Evolutionary conservation across 2,113 vertebrate species (phyloP).

Genomic region (Noctilio leporinus): DNA sequence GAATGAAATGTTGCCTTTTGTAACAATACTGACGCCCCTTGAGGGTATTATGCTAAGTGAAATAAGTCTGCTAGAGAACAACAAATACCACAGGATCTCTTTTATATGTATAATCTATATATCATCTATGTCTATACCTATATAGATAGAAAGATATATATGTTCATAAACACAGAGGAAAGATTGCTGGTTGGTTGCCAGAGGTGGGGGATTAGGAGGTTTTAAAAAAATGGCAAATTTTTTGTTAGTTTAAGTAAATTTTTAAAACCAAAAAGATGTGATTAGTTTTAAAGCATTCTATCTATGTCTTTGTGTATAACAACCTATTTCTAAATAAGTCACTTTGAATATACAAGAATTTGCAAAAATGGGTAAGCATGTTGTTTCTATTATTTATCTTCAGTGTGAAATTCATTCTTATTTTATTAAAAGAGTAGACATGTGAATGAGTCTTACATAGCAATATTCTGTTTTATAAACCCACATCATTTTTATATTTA

Average conservation of each 20-base stretch:
- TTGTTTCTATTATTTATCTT: neutral
- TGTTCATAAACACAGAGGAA: neutral
- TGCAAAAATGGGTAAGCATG: neutral
- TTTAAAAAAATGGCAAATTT: neutral
- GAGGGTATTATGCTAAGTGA: neutral
- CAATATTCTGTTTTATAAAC: neutral
- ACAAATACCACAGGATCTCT: neutral
- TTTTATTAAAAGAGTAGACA: neutral
- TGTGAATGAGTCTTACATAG: neutral
- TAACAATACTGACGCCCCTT: neutral
- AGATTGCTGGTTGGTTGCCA: neutral
- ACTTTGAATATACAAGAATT: neutral
- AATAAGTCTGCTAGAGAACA: neutral
- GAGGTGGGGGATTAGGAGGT: neutral
- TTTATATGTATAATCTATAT: neutral
- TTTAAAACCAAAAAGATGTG: neutral
- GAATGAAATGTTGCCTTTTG: neutral
- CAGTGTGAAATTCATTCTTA: neutral
- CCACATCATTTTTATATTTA: neutral
- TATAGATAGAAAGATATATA: neutral
- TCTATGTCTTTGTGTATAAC: neutral
- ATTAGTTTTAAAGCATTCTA: neutral
- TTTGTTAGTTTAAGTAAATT: neutral
- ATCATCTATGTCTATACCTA: neutral
- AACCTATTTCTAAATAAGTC: neutral